Percentiles rank a stretch among this genome's conserved stretches.
Evolutionary conservation across 2,888 invertebrate genomes (phyloP).

Genomic region (Protonemura montana): DNA sequence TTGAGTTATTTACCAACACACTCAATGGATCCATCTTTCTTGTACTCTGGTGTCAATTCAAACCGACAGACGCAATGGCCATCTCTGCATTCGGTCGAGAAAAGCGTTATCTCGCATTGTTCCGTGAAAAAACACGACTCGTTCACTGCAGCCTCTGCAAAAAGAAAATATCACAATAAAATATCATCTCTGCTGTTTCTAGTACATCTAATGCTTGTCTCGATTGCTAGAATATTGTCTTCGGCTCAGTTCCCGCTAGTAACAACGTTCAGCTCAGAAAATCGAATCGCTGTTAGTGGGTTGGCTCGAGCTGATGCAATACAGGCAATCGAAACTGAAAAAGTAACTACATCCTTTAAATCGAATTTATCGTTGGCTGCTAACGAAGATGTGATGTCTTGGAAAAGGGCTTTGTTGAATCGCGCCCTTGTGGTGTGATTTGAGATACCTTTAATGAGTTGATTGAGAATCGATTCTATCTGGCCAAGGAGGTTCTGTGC

Average conservation of each 20-base stretch:
- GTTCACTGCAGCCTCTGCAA: constrained; percentile 80
- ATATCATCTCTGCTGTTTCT: background rate
- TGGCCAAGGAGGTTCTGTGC: background rate
- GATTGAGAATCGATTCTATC: background rate
- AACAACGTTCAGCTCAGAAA: background rate
- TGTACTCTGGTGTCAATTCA: constrained; percentile 76
- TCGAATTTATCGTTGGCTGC: background rate
- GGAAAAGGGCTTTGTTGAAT: background rate
- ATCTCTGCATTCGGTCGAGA: constrained; percentile 82
- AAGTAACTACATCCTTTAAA: background rate
- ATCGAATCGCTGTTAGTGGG: background rate
- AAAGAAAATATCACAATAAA: background rate
- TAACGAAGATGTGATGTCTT: background rate
- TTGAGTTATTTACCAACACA: constrained; percentile 72
- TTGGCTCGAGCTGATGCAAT: background rate
- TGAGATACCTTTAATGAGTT: background rate
- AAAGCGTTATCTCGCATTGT: constrained; percentile 78
- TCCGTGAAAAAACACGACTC: constrained; percentile 84
- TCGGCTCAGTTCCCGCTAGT: background rate
- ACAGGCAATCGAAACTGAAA: background rate
- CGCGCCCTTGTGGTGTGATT: background rate
- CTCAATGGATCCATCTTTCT: constrained; percentile 74
- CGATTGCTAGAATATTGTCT: background rate
- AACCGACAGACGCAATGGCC: constrained; percentile 80
- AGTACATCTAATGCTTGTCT: background rate